Evolutionary conservation across 2,113 vertebrate genomes (phyloP).

Genomic region (Cettia cetti): DNA sequence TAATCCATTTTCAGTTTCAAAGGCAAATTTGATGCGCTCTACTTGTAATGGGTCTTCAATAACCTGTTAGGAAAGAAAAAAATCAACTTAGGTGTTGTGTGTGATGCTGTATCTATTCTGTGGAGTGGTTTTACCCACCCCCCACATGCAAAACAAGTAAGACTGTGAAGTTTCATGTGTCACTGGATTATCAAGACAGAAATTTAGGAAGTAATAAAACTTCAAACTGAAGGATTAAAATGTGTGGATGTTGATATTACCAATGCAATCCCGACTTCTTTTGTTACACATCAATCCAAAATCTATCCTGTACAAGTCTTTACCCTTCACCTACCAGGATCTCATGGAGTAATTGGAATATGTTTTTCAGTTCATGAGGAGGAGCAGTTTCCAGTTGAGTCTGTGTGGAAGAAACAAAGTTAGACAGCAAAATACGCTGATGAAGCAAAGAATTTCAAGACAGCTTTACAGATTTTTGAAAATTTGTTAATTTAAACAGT

Average conservation of each 20-base stretch:
- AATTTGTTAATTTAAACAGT: background rate
- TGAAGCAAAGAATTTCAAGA: background rate
- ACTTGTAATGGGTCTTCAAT: conserved; percentile 93
- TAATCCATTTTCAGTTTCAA: conserved; percentile 96
- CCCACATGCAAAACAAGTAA: background rate
- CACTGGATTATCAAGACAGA: background rate
- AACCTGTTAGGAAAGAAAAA: conserved; percentile 73
- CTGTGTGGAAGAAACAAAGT: conserved; percentile 59
- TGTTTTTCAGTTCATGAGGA: conserved; percentile 95
- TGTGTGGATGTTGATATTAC: background rate
- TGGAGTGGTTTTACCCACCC: background rate
- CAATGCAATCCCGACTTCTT: background rate
- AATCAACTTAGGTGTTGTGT: background rate
- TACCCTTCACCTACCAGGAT: conserved; percentile 81
- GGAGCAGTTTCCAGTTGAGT: conserved; percentile 94
- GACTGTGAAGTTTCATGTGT: background rate
- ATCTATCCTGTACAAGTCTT: background rate
- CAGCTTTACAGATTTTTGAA: background rate
- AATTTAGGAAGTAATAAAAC: background rate
- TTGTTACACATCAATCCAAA: rapidly evolving
- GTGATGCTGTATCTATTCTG: background rate
- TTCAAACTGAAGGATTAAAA: background rate
- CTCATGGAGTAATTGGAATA: conserved; percentile 95
- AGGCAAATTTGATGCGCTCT: conserved; percentile 93
- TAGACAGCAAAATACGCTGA: background rate